Evolutionary conservation across 2,113 vertebrate genomes (phyloP), one percentile per base, ranked within the genome.

Genomic region (Nothoprocta perdicaria): DNA sequence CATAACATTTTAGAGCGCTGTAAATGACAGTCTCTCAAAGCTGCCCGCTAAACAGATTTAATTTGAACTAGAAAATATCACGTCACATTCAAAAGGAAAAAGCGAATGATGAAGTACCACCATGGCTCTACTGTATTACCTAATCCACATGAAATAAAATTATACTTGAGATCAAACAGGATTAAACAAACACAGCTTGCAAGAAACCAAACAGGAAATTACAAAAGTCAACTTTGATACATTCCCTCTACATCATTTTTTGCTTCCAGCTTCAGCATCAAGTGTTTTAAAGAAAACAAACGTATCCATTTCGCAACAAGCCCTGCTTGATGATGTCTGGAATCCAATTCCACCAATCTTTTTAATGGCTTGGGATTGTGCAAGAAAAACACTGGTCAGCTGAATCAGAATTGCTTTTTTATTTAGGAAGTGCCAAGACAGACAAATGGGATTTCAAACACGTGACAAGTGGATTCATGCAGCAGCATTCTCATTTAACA

Each of bases 111-210:
- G 40, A 82, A 90, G 81, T 50, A 87, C 55, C 35, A 73, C 45
- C 76, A 86, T 24, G n/a, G 40, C 27, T 71, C 62, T 45, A 48
- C 58, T 84, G 91, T 63, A 55, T 38, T 71, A 80, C 31, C 41
- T 71, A 85, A 85, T 83, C 21, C 60, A 83, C 46, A 80, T 83
- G 62, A 92, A 91, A 95, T 77, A 66, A 50, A 89, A 86, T 92
- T 82, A 90, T 82, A 31, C 75, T 55, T 58, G 67, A 76, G 38
- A 69, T 62, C 52, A 87, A 84, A 80, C 73, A 82, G 31, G 67
- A 82, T 92, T 82, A 93, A 45, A 66, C 75, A 92, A 92, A 94
- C 86, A 40, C 53, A 79, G 75, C 48, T 69, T 69, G 45, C 87
- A 89, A 53, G 69, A 89, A 90, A 55, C 41, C 41, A 79, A 88